These are phyloP conservation scores for Gonatopus flavifemur DNA, from an alignment of 1,140 invertebrate species.

Conservation along the genomic window DNA sequence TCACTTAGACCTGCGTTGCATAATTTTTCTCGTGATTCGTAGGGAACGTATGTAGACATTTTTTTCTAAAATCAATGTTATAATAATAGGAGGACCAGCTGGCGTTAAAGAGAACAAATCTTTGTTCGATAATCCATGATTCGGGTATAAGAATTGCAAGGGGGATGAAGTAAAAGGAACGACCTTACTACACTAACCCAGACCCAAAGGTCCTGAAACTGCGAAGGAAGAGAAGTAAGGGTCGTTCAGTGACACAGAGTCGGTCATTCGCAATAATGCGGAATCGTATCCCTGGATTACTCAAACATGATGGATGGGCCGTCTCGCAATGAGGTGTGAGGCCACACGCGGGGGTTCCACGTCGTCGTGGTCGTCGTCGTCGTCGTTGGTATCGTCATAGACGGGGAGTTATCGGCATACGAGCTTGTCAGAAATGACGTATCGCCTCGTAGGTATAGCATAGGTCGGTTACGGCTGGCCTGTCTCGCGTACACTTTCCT, in stretches of 20 bases:
- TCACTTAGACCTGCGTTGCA: neutral
- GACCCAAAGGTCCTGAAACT: too few relatives aligned
- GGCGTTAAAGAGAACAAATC: too few relatives aligned
- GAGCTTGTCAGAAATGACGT: slow-evolving; percentile 39
- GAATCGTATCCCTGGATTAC: slow-evolving; percentile 48
- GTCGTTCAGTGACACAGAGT: slow-evolving; percentile 17
- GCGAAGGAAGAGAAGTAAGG: slow-evolving; percentile 6
- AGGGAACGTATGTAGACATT: too few relatives aligned
- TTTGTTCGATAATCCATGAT: too few relatives aligned
- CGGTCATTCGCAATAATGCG: slow-evolving; percentile 41
- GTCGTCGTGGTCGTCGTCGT: neutral
- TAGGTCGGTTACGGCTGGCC: slow-evolving; percentile 20
- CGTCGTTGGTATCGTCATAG: slow-evolving; percentile 10
- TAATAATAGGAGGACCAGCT: too few relatives aligned
- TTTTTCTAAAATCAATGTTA: too few relatives aligned
- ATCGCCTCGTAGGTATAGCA: slow-evolving; percentile 29
- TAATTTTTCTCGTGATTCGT: too few relatives aligned
- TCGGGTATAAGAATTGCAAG: too few relatives aligned
- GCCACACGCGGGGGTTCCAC: slow-evolving; percentile 25
- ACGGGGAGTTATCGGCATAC: slow-evolving; percentile 32
- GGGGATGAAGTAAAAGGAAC: too few relatives aligned
- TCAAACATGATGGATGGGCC: slow-evolving; percentile 49
- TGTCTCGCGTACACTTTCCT: slow-evolving; percentile 21
- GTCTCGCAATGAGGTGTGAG: slow-evolving; percentile 36
- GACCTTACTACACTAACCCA: too few relatives aligned